These are phyloP conservation scores for Thaumatotibia leucotreta DNA, from an alignment of 1,140 invertebrate genomes.

Conservation along the genomic window DNA sequence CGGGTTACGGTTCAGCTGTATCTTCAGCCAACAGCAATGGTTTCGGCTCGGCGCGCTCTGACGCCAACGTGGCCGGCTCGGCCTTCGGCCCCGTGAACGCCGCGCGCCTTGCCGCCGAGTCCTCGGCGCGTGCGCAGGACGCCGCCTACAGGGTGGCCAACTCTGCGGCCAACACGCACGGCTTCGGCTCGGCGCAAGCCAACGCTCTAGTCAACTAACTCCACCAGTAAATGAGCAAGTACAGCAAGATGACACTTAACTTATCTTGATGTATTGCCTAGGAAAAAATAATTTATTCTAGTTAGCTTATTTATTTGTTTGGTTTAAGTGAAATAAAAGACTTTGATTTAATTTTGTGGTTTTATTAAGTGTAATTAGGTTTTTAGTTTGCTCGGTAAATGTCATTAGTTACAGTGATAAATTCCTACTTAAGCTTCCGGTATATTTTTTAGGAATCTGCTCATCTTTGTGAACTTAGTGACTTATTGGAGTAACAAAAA, in stretches of 20 bases:
- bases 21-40: slow-evolving; percentile 34
- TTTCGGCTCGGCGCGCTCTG: slow-evolving; percentile 28
- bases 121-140: slow-evolving; percentile 42
- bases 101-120: slow-evolving; percentile 43
- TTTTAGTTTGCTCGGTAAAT: slow-evolving; percentile 42
- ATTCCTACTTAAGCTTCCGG: too few relatives aligned
- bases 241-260: slow-evolving; percentile 63
- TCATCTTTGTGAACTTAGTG: too few relatives aligned
- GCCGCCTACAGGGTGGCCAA: slow-evolving; percentile 47
- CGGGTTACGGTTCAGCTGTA: slow-evolving; percentile 29
- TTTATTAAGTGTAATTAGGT: too few relatives aligned
- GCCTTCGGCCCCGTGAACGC: slow-evolving; percentile 32
- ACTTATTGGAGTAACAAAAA: too few relatives aligned
- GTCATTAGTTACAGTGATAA: slow-evolving; percentile 44
- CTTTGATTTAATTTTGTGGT: too few relatives aligned
- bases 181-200: slow-evolving; percentile 44
- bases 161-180: slow-evolving; percentile 47
- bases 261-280: slow-evolving; percentile 53
- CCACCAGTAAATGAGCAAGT: slow-evolving; percentile 34
- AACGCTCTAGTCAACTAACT: slow-evolving; percentile 44
- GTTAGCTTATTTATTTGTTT: not conserved
- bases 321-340: too few relatives aligned
- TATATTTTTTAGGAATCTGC: too few relatives aligned
- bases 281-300: not conserved
- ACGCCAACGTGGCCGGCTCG: slow-evolving; percentile 28